Evolutionary conservation across 2,888 invertebrate genomes (phyloP).

Genomic region (Euphydryas editha): DNA sequence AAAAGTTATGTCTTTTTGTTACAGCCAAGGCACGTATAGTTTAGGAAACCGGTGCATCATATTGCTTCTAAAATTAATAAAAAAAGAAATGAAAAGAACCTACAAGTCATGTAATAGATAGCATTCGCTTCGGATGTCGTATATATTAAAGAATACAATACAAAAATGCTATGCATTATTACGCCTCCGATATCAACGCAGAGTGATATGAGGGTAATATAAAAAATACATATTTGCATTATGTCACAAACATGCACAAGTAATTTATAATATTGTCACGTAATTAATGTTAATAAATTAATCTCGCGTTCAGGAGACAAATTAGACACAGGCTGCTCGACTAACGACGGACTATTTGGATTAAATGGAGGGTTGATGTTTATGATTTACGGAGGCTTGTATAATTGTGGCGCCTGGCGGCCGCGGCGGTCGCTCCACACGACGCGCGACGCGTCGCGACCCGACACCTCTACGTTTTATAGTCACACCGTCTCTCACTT

Average conservation of each 20-base stretch:
- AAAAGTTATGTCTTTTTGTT: slow-evolving; percentile 77
- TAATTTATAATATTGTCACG: slow-evolving; percentile 65
- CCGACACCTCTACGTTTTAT: slow-evolving; percentile 29
- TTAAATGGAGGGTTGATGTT: slow-evolving; percentile 83
- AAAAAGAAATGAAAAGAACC: slow-evolving; percentile 56
- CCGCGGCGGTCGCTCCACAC: slow-evolving; percentile 56
- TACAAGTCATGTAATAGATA: not conserved
- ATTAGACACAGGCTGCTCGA: slow-evolving; percentile 82
- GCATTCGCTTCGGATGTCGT: not conserved
- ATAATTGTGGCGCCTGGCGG: slow-evolving; percentile 80
- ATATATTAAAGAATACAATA: not conserved
- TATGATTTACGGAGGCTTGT: slow-evolving; percentile 81
- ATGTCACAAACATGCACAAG: slow-evolving; percentile 27
- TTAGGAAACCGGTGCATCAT: slow-evolving; percentile 75
- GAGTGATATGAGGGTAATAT: not conserved
- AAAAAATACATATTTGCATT: not conserved
- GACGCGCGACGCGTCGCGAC: slow-evolving; percentile 40
- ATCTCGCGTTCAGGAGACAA: slow-evolving; percentile 81
- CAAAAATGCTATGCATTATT: not conserved
- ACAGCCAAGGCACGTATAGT: slow-evolving; percentile 68
- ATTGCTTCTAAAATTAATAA: slow-evolving; percentile 78
- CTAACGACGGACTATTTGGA: slow-evolving; percentile 83
- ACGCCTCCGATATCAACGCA: not conserved
- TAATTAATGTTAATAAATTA: slow-evolving; percentile 83
- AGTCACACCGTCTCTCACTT: not conserved